phyloP scores from a whole-genome alignment of 2,797 vertebrate species.

The Melanotaenia pygmaea region DNA sequence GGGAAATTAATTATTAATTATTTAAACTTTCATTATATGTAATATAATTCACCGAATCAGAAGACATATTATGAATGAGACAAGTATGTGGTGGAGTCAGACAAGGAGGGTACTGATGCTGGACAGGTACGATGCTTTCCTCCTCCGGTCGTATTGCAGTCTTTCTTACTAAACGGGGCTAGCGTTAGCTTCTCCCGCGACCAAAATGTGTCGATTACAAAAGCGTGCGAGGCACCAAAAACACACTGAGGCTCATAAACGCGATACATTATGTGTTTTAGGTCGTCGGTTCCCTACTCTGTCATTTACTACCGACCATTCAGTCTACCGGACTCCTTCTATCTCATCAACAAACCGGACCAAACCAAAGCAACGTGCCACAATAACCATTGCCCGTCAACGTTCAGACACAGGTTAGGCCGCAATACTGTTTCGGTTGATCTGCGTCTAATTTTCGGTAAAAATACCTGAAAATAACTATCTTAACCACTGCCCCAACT shows the following conservation, averaged over 20 bases:
- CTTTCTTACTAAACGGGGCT: slow-evolving; percentile 70
- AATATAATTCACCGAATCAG: neutral
- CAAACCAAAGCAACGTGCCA: slow-evolving; percentile 89
- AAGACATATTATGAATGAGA: slow-evolving; percentile 21
- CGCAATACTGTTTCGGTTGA: slow-evolving; percentile 82
- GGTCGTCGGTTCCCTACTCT: slow-evolving; percentile 40
- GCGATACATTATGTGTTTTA: slow-evolving; percentile 3
- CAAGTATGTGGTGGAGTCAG: slow-evolving; percentile 35
- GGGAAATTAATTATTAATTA: neutral
- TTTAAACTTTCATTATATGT: accelerated
- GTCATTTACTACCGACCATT: slow-evolving; percentile 66
- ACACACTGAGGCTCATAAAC: slow-evolving; percentile 14
- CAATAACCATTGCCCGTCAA: slow-evolving; percentile 84
- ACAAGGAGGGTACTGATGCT: slow-evolving; percentile 64
- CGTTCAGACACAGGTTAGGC: slow-evolving; percentile 84
- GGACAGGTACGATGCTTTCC: slow-evolving; percentile 63
- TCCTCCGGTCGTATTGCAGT: slow-evolving; percentile 62
- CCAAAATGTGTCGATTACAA: slow-evolving; percentile 70
- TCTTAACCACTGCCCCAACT: slow-evolving; percentile 65
- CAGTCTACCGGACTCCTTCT: slow-evolving; percentile 78
- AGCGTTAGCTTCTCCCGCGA: slow-evolving; percentile 79
- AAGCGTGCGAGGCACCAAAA: slow-evolving; percentile 37
- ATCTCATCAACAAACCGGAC: slow-evolving; percentile 87
- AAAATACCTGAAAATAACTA: slow-evolving; percentile 74
- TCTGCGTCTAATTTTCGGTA: slow-evolving; percentile 70